These are phyloP conservation scores for silkworm (Bombyx mori) DNA, from an alignment of 1,140 invertebrate species.

Conservation along the genomic window ASM3026992v2 NC_085110.1:10119001-10119500, in stretches of 20 bases:
- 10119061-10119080: constrained; percentile 70
- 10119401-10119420: constrained; percentile 63
- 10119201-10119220: constrained; percentile 64
- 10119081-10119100: constrained; percentile 69
- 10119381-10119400: constrained; percentile 67
- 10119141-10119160: constrained; percentile 71
- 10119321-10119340: constrained; percentile 61
- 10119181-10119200: constrained; percentile 32
- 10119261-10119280: constrained; percentile 73
- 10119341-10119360: constrained; percentile 21
- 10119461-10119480: too few species aligned
- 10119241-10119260: constrained; percentile 70
- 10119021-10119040: constrained; percentile 71
- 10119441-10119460: too few species aligned
- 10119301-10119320: constrained; percentile 73
- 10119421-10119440: constrained; percentile 33
- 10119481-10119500: too few species aligned
- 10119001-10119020: constrained; percentile 58
- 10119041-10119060: constrained; percentile 59
- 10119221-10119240: constrained; percentile 68
- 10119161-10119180: constrained; percentile 27
- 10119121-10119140: constrained; percentile 72
- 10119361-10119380: constrained; percentile 42
- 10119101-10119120: constrained; percentile 69
- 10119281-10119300: constrained; percentile 72